Conservation (phyloP, 92 coral and sea anemone genomes). For the Virgularia gustaviana region DNA sequence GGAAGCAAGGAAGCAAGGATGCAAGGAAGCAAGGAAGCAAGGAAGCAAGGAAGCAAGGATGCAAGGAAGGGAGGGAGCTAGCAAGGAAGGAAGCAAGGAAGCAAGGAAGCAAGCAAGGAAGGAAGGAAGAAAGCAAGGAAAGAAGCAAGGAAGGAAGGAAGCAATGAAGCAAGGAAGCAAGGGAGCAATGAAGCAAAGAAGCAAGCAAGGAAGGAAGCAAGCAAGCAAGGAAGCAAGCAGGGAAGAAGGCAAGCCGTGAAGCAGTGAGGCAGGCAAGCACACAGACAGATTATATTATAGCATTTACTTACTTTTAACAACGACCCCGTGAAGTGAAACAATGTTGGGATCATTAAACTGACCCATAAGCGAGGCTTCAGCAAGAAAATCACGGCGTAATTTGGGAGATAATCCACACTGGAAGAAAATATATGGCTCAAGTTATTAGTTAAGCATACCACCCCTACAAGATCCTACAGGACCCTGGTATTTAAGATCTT, state of each 20-base stretch:
- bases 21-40: neutral
- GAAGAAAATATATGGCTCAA: too few relatives aligned
- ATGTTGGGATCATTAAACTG: conserved; percentile 97
- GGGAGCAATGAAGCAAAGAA: neutral
- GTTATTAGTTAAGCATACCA: too few relatives aligned
- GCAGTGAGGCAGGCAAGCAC: neutral
- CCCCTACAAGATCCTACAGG: too few relatives aligned
- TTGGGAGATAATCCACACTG: conserved; percentile 63
- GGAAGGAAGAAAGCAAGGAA: neutral
- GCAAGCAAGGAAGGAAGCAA: neutral
- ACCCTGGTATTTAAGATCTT: too few relatives aligned
- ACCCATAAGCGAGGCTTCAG: conserved; percentile 94
- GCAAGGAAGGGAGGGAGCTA: neutral
- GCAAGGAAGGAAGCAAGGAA: neutral
- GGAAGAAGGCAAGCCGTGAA: neutral
- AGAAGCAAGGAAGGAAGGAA: neutral
- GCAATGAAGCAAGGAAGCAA: neutral
- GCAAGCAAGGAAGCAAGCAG: neutral
- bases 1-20: neutral
- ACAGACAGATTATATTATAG: too few relatives aligned
- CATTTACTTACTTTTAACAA: conserved; percentile 87
- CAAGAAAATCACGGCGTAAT: conserved; percentile 80
- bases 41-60: neutral
- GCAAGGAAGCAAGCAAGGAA: neutral
- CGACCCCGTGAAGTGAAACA: conserved; percentile 83